A percentile compares a stretch with the other conserved stretches of the same genome.
These are phyloP conservation scores for Eucriotettix oculatus DNA, from an alignment of 2,888 invertebrate species.

Conservation along the genomic window DNA sequence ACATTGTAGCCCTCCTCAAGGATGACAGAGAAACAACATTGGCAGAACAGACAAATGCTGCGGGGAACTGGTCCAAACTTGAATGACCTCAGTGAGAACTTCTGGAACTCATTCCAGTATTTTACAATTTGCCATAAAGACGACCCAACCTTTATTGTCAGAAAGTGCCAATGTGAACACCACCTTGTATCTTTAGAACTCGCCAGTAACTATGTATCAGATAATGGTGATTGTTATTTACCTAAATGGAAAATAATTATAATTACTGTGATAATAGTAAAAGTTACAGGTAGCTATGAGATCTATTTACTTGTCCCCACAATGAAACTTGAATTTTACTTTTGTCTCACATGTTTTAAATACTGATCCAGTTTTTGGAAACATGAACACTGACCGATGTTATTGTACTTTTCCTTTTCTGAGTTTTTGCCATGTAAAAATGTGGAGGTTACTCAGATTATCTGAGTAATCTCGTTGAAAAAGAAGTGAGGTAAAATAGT, in stretches of 20 bases:
- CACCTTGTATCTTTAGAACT: not conserved
- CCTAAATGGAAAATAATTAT: slow-evolving; percentile 2
- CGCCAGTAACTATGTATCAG: not conserved
- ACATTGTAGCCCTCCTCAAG: no score
- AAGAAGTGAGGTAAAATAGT: not conserved
- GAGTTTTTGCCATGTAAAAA: not conserved
- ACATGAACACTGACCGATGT: no score
- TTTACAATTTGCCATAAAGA: slow-evolving; percentile 5
- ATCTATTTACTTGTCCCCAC: no score
- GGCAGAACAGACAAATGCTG: no score
- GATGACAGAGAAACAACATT: no score
- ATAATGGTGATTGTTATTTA: slow-evolving; percentile 3
- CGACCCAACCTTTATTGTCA: slow-evolving; percentile 7
- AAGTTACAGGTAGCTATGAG: not conserved
- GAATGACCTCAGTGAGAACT: no score
- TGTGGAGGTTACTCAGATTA: not conserved
- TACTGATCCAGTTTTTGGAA: no score
- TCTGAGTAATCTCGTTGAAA: no score
- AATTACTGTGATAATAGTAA: slow-evolving; percentile 10
- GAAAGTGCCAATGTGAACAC: slow-evolving; percentile 8
- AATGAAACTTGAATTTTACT: no score
- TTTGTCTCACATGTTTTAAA: no score
- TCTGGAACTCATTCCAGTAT: slow-evolving; percentile 9
- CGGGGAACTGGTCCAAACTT: no score
- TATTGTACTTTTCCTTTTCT: no score